These are phyloP conservation scores for Amiota communis DNA, from an alignment of 2,888 invertebrate species.

Conservation along the genomic window DNA sequence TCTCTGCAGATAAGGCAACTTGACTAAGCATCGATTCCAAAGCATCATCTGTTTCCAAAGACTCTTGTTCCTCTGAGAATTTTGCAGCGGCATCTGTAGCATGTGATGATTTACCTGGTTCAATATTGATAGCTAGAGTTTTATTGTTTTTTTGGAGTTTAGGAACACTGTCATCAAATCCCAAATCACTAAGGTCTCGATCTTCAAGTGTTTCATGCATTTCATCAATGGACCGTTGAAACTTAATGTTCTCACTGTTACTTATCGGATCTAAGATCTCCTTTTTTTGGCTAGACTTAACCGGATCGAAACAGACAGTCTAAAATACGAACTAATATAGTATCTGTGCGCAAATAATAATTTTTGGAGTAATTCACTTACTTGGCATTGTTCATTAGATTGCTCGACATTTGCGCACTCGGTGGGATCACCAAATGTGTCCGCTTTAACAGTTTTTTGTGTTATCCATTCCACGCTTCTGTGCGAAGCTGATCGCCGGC, in stretches of 20 bases:
- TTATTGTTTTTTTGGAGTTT: conserved; percentile 37
- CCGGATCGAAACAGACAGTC: conserved; percentile 69
- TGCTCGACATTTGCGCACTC: conserved; percentile 72
- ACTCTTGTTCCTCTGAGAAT: conserved; percentile 39
- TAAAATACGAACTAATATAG: conserved; percentile 39
- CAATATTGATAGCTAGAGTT: conserved; percentile 39
- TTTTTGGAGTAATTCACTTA: conserved; percentile 51
- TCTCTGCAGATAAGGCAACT: conserved; percentile 43
- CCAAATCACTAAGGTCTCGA: conserved; percentile 43
- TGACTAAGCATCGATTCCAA: conserved; percentile 40
- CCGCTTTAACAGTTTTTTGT: conserved; percentile 53
- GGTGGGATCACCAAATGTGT: conserved; percentile 71
- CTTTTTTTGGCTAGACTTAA: conserved; percentile 40
- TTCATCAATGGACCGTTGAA: conserved; percentile 33
- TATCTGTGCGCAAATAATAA: neutral
- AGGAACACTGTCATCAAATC: conserved; percentile 21
- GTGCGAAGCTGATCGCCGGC: conserved; percentile 57
- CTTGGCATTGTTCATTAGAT: conserved; percentile 75
- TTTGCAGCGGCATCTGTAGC: conserved; percentile 51
- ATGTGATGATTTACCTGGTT: conserved; percentile 55
- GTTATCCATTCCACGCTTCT: conserved; percentile 56
- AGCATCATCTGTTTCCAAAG: conserved; percentile 48
- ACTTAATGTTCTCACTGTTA: conserved; percentile 51
- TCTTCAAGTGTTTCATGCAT: conserved; percentile 52
- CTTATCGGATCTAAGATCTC: conserved; percentile 35